Conservation (phyloP, 2,113 vertebrate genomes). For the Brachyhypopomus gauderio region DNA sequence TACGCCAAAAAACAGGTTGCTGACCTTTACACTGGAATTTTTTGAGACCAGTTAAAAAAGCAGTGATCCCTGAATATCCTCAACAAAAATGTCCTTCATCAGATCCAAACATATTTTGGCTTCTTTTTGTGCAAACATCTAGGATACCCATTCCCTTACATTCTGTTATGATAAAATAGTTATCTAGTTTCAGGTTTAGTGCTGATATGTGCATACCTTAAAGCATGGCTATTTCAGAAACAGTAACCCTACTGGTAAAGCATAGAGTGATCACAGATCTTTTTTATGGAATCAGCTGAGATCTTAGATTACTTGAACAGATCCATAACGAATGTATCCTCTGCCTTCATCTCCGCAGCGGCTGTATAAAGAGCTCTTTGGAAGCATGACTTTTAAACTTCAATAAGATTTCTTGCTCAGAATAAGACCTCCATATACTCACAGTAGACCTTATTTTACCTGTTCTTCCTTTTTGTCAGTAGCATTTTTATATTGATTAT, state of each 20-base stretch:
- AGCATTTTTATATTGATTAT: too few species aligned
- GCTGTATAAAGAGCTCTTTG: constrained; percentile 28
- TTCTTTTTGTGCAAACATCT: constrained; percentile 31
- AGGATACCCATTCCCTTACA: constrained; percentile 25
- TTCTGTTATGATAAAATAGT: constrained; percentile 13
- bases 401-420: constrained; percentile 5
- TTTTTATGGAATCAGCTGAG: constrained; percentile 40
- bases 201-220: constrained; percentile 27
- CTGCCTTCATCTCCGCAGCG: constrained; percentile 8
- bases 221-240: constrained; percentile 15
- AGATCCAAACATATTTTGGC: background rate
- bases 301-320: constrained; percentile 52
- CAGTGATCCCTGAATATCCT: constrained; percentile 16
- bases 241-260: background rate
- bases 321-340: constrained; percentile 22
- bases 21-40: background rate
- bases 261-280: background rate
- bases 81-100: background rate
- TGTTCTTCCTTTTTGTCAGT: too few species aligned
- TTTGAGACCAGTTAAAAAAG: background rate
- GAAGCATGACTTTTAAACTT: constrained; percentile 12
- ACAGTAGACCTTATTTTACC: too few species aligned
- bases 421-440: too few species aligned
- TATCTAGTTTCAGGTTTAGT: constrained; percentile 40
- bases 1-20: background rate